Evolutionary conservation across 2,113 vertebrate species (phyloP).

Genomic region (Pterocles gutturalis): DNA sequence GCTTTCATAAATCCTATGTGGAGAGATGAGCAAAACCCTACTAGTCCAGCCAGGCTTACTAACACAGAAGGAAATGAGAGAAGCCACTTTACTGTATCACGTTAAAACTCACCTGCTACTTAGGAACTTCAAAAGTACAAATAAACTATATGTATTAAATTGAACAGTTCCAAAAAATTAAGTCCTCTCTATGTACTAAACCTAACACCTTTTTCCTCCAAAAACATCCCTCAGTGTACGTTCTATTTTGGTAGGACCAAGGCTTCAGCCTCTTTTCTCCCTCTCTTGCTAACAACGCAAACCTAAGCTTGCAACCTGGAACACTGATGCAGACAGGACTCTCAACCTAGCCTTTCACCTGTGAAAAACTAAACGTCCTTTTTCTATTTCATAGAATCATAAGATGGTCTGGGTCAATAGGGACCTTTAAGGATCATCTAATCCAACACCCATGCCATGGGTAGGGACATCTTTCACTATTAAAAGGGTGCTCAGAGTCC

Average conservation of each 20-base stretch:
- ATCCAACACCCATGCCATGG: fast-evolving
- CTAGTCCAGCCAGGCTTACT: background rate
- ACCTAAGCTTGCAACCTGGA: background rate
- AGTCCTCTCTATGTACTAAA: background rate
- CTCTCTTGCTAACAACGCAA: background rate
- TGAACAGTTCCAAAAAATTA: background rate
- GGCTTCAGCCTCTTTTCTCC: background rate
- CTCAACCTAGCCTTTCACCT: background rate
- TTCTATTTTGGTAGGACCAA: background rate
- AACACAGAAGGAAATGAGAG: background rate
- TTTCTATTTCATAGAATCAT: fast-evolving
- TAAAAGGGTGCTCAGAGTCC: background rate
- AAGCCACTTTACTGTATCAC: background rate
- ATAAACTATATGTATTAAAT: background rate
- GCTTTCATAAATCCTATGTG: background rate
- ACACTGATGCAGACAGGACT: fast-evolving
- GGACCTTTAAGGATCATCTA: background rate
- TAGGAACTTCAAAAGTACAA: background rate
- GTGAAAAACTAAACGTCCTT: background rate
- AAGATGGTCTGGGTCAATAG: background rate
- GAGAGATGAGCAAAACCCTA: background rate
- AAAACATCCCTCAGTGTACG: background rate
- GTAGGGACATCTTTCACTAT: background rate
- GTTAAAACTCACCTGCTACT: background rate
- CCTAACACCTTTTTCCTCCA: background rate